phyloP scores from a whole-genome alignment of 2,888 invertebrate genomes.

The Chymomyza caudatula region DNA sequence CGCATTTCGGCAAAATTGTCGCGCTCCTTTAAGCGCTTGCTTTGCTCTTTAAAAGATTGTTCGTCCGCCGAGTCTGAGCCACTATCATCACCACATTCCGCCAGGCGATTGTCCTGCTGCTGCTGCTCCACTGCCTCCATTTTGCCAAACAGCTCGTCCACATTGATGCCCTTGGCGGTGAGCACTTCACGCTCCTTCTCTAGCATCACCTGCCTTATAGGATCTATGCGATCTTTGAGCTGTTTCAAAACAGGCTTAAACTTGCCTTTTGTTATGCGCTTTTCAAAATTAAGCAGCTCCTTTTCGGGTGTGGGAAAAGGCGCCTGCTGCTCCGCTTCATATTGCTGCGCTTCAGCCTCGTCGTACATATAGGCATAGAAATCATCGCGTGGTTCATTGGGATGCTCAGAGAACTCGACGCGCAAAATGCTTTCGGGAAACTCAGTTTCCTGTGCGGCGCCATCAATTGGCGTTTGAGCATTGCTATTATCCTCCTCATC shows the following conservation, averaged over 20 bases:
- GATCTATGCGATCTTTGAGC: conserved; percentile 76
- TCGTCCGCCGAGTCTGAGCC: conserved; percentile 66
- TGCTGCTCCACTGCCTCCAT: conserved; percentile 28
- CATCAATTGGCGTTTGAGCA: not conserved
- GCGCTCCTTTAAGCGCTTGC: conserved; percentile 66
- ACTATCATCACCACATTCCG: conserved; percentile 23
- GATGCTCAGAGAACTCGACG: conserved; percentile 70
- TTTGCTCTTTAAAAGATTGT: conserved; percentile 54
- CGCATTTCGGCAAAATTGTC: conserved; percentile 77
- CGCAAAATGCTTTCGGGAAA: conserved; percentile 73
- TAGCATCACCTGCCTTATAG: conserved; percentile 76
- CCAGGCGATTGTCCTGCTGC: conserved; percentile 47
- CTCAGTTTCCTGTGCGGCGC: conserved; percentile 49
- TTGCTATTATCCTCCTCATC: conserved; percentile 30
- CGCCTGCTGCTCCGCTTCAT: conserved; percentile 47
- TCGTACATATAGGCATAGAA: conserved; percentile 77
- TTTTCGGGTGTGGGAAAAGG: conserved; percentile 60
- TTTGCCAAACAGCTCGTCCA: conserved; percentile 71
- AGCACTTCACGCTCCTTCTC: conserved; percentile 75
- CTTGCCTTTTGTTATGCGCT: conserved; percentile 75
- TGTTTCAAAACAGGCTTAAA: conserved; percentile 77
- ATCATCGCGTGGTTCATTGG: conserved; percentile 69
- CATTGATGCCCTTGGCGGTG: conserved; percentile 76
- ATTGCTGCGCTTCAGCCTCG: conserved; percentile 58
- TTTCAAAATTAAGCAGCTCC: conserved; percentile 75